These are phyloP conservation scores for Tyria jacobaeae DNA, from an alignment of 2,888 invertebrate genomes.

Conservation along the genomic window DNA sequence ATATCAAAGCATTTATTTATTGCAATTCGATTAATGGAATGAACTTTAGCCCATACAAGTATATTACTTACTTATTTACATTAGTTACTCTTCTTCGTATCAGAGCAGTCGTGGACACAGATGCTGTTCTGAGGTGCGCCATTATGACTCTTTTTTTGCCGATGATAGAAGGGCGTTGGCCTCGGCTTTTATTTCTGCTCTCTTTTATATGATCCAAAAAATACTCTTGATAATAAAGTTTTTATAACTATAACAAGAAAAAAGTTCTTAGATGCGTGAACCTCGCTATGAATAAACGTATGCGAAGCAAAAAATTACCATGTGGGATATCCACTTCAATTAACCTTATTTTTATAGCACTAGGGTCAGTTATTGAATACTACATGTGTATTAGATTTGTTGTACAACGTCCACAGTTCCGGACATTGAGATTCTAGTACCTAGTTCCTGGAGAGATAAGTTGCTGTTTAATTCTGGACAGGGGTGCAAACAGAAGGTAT, in stretches of 20 bases:
- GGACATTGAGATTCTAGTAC: slow-evolving; percentile 59
- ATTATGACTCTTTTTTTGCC: no score
- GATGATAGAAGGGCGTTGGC: no score
- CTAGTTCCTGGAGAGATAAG: slow-evolving; percentile 70
- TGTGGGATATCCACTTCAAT: neutral
- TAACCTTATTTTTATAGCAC: neutral
- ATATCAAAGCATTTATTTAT: no score
- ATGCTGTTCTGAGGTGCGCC: no score
- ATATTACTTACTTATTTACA: no score
- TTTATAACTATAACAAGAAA: neutral
- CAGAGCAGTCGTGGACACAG: no score
- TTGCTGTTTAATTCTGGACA: slow-evolving; percentile 64
- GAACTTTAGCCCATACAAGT: no score
- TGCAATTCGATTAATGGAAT: no score
- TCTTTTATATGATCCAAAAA: no score
- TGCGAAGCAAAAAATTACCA: slow-evolving; percentile 31
- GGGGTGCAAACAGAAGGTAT: slow-evolving; percentile 51
- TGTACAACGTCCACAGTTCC: slow-evolving; percentile 52
- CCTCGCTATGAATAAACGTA: slow-evolving; percentile 27
- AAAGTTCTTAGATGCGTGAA: slow-evolving; percentile 17
- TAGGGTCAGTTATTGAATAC: slow-evolving; percentile 28
- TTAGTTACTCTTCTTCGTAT: no score
- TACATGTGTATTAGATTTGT: slow-evolving; percentile 9
- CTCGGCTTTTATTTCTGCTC: no score
- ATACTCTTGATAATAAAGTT: neutral